Conservation (phyloP, 1,140 invertebrate species). For the Littorina saxatilis region DNA sequence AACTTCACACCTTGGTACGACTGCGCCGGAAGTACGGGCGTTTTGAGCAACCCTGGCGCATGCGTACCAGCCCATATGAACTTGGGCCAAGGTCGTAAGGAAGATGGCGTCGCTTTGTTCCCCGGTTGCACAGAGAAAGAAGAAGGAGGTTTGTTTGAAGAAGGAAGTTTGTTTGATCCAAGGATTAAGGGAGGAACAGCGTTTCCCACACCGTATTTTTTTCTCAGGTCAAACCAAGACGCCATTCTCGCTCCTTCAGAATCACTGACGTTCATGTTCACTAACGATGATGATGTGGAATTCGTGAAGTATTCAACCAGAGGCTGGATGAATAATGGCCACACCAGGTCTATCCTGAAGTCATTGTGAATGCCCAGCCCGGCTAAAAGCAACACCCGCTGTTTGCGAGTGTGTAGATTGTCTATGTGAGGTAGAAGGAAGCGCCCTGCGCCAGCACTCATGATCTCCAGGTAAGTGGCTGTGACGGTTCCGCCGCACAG, state of each 20-base stretch:
- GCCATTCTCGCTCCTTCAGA: too few relatives aligned
- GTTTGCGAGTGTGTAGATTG: not conserved
- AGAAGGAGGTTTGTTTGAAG: not conserved
- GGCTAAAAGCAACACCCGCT: not conserved
- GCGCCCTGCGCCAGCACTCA: not conserved
- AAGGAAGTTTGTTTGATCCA: too few relatives aligned
- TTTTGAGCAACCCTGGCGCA: conserved; percentile 44
- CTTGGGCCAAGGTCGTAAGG: conserved; percentile 11
- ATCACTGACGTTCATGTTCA: not conserved
- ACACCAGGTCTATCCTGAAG: not conserved
- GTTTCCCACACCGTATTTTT: too few relatives aligned
- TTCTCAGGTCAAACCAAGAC: too few relatives aligned
- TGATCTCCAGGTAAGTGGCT: conserved; percentile 19
- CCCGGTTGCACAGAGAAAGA: not conserved
- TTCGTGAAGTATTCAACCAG: conserved; percentile 1
- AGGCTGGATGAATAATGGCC: not conserved
- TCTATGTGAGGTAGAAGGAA: conserved; percentile 6
- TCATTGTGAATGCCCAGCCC: conserved; percentile 31
- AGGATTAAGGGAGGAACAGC: too few relatives aligned
- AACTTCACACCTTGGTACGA: conserved; percentile 20
- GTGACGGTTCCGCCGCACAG: not conserved
- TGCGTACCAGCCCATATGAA: conserved; percentile 40
- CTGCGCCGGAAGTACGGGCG: conserved; percentile 24
- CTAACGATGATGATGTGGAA: not conserved
- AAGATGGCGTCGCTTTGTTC: too few relatives aligned